Percentiles rank a stretch among this genome's conserved stretches.
Conservation (phyloP, 2,888 invertebrate species). For the Smittia aterrima region DNA sequence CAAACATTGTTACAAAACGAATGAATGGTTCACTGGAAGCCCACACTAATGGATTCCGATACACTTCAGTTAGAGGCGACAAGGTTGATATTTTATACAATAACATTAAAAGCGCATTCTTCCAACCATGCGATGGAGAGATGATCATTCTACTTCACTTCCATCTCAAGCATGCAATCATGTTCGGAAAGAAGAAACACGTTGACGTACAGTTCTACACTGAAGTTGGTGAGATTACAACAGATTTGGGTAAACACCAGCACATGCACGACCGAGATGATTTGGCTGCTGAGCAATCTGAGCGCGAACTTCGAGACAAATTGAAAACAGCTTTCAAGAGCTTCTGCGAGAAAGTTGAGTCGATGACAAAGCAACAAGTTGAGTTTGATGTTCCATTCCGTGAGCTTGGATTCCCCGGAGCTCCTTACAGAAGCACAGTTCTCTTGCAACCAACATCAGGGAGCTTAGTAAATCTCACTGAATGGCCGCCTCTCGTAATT, state of each 20-base stretch:
- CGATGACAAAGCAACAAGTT: slow-evolving; percentile 92
- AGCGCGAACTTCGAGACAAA: slow-evolving; percentile 92
- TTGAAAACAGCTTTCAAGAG: slow-evolving; percentile 97
- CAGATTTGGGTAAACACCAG: slow-evolving; percentile 98
- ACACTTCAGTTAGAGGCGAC: slow-evolving; percentile 98
- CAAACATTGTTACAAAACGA: slow-evolving; percentile 96
- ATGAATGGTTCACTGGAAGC: slow-evolving; percentile 94
- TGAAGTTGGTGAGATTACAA: slow-evolving; percentile 99
- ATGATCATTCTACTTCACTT: slow-evolving; percentile 99
- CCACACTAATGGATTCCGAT: slow-evolving; percentile 93
- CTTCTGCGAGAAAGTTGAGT: slow-evolving; percentile 95
- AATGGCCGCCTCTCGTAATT: slow-evolving; percentile 99
- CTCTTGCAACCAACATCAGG: slow-evolving; percentile 96
- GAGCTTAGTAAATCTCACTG: slow-evolving; percentile 94
- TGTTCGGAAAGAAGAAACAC: slow-evolving; percentile 99
- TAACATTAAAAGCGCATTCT: slow-evolving; percentile 99
- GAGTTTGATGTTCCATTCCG: slow-evolving; percentile 99
- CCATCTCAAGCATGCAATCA: slow-evolving; percentile 97
- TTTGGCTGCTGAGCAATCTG: slow-evolving; percentile 97
- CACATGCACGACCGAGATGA: slow-evolving; percentile 99
- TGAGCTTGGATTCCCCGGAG: slow-evolving; percentile 96
- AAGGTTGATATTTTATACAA: slow-evolving; percentile 99
- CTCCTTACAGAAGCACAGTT: slow-evolving; percentile 94
- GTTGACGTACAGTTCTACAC: slow-evolving; percentile 99
- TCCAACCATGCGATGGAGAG: slow-evolving; percentile 98